Conservation (phyloP, 2,797 vertebrate genomes). For the Lates japonicus region DNA sequence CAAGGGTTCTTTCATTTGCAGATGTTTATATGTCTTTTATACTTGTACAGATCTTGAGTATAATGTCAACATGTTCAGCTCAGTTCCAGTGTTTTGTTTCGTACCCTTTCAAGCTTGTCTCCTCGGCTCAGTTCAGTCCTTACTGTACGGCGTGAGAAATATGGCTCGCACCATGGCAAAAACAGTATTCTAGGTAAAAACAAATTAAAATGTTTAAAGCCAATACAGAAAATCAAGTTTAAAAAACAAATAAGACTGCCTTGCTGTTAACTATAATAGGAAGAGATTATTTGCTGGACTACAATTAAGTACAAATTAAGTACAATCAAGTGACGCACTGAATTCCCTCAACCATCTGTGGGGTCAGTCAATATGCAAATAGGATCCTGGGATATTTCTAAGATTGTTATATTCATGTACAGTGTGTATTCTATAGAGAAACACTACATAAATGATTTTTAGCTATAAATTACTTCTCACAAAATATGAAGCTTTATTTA, state of each 20-base stretch:
- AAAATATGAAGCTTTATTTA: neutral
- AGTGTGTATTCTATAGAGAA: neutral
- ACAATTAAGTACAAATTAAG: neutral
- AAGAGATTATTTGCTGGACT: neutral
- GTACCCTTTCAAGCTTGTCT: neutral
- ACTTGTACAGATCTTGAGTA: neutral
- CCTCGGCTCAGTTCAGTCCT: neutral
- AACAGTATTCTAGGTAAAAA: neutral
- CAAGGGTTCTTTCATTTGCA: neutral
- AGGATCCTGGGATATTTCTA: neutral
- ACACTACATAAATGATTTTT: too few relatives aligned
- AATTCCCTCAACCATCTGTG: neutral
- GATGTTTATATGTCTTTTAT: neutral
- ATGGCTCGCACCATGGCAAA: neutral
- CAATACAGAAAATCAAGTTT: neutral
- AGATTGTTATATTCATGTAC: neutral
- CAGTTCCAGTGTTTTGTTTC: conserved; percentile 3
- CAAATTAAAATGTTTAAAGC: neutral
- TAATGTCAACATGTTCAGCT: neutral
- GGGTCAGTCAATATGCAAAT: neutral
- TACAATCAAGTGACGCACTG: neutral
- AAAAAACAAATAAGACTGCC: neutral
- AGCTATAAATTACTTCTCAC: neutral
- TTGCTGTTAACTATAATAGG: neutral
- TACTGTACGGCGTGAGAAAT: neutral